These are phyloP conservation scores for Diplogasteroides magnus DNA, from an alignment of 1,140 invertebrate genomes.

Conservation along the genomic window DNA sequence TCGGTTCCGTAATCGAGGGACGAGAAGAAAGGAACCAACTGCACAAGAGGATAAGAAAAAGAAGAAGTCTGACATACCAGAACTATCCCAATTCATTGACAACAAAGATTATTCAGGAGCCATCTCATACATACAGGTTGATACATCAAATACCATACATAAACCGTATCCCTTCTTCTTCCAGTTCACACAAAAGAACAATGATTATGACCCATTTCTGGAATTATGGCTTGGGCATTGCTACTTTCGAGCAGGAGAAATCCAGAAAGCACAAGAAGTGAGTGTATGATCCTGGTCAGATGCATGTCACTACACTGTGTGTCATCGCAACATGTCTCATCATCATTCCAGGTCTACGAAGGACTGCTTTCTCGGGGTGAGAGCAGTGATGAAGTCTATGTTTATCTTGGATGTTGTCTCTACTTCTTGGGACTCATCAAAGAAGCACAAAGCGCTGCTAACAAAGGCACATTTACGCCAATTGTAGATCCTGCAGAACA, in stretches of 20 bases:
- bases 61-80: not conserved
- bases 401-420: slow-evolving; percentile 85
- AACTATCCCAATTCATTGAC: not conserved
- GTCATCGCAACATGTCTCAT: no score
- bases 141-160: not conserved
- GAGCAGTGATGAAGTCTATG: slow-evolving; percentile 58
- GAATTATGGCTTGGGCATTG: not conserved
- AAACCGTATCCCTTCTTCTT: no score
- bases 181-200: not conserved
- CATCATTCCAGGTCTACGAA: not conserved
- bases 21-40: not conserved
- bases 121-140: not conserved
- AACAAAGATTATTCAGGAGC: not conserved
- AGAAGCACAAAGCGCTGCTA: slow-evolving; percentile 62
- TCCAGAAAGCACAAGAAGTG: not conserved
- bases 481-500: slow-evolving; percentile 28
- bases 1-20: not conserved
- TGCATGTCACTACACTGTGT: not conserved
- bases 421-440: slow-evolving; percentile 85
- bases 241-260: not conserved
- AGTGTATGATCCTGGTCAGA: no score
- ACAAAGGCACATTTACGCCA: slow-evolving; percentile 55
- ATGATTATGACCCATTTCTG: not conserved
- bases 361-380: not conserved
- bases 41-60: not conserved